phyloP scores from a whole-genome alignment of 2,113 vertebrate genomes.

The Indicator indicator region DNA sequence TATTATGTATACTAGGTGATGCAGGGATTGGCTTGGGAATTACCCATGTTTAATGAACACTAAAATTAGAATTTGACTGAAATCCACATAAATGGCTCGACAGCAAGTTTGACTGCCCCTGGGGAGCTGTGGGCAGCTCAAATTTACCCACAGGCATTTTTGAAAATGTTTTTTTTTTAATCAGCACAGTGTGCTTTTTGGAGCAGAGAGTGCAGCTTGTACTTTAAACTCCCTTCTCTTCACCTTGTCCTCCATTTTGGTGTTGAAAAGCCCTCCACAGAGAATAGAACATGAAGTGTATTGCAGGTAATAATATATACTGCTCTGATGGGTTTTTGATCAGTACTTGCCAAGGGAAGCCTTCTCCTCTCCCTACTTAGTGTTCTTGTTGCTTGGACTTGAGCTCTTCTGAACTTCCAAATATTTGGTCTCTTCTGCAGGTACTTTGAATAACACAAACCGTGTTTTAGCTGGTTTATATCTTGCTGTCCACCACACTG shows the following conservation, averaged over 20 bases:
- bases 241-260: constrained; percentile 2
- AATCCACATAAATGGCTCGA: constrained; percentile 87
- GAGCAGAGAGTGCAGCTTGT: constrained; percentile 68
- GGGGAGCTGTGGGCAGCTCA: constrained; percentile 88
- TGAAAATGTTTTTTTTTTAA: constrained; percentile 77
- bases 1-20: constrained; percentile 81
- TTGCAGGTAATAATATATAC: not conserved
- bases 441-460: not conserved
- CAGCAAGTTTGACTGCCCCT: constrained; percentile 85
- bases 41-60: constrained; percentile 88
- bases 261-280: constrained; percentile 13
- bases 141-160: constrained; percentile 86
- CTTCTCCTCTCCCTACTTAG: not conserved
- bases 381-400: not conserved
- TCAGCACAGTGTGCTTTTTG: constrained; percentile 81
- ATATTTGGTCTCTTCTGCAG: constrained; percentile 8
- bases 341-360: not conserved
- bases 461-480: not conserved
- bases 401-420: not conserved
- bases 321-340: not conserved
- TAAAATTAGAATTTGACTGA: constrained; percentile 91
- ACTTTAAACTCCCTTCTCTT: constrained; percentile 51
- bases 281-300: not conserved
- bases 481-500: not conserved
- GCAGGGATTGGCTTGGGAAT: constrained; percentile 81